phyloP scores from a whole-genome alignment of 2,797 vertebrate species.

The Sebastes melanostomus region DNA sequence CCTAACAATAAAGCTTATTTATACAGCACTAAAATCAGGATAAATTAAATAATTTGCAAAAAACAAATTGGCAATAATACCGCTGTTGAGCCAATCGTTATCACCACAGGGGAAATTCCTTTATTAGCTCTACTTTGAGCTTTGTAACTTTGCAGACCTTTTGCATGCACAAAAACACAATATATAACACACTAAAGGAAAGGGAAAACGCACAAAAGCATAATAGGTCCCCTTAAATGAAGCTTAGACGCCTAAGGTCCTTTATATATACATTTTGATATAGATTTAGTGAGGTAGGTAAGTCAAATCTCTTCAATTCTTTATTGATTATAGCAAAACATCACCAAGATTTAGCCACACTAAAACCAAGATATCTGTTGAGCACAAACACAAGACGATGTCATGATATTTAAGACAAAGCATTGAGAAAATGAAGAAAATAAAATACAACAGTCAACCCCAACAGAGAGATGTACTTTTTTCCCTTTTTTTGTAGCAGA shows the following conservation, averaged over 20 bases:
- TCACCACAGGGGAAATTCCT: neutral
- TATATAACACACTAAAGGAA: too few relatives aligned
- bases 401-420: neutral
- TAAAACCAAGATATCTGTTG: neutral
- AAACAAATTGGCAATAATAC: neutral
- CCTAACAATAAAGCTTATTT: neutral
- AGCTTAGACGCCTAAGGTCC: neutral
- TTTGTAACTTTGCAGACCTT: too few relatives aligned
- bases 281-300: neutral
- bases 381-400: neutral
- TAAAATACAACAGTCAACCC: neutral
- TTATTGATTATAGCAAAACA: neutral
- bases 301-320: neutral
- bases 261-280: neutral
- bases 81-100: neutral
- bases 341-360: neutral
- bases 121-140: too few relatives aligned
- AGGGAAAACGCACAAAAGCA: too few relatives aligned
- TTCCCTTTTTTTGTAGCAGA: constrained; percentile 11
- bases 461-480: neutral
- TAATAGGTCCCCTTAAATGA: too few relatives aligned
- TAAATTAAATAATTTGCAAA: neutral
- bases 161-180: too few relatives aligned
- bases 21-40: neutral
- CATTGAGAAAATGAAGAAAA: neutral